Conservation (phyloP, 1,140 invertebrate species). For the Calliopsis andreniformis region DNA sequence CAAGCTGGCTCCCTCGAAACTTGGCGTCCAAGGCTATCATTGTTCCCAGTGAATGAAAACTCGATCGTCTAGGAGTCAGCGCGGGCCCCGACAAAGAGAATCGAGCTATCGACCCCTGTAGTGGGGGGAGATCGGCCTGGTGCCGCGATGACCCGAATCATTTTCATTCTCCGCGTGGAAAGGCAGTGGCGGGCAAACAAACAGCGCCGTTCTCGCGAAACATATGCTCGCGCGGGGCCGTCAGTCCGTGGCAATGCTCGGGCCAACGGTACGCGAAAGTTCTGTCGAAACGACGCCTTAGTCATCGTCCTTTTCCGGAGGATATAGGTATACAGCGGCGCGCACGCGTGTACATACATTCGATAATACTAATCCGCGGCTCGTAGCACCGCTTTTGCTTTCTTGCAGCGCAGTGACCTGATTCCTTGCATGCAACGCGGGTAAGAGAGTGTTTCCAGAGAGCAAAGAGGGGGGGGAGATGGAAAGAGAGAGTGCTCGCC, state of each 20-base stretch:
- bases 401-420: constrained; percentile 81
- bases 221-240: constrained; percentile 15
- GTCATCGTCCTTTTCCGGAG: constrained; percentile 70
- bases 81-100: too few species aligned
- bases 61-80: too few species aligned
- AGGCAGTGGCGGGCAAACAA: not conserved
- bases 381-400: constrained; percentile 75
- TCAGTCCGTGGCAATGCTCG: constrained; percentile 24
- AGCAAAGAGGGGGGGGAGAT: constrained; percentile 62
- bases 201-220: constrained; percentile 13
- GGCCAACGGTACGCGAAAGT: constrained; percentile 60
- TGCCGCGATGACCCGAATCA: too few species aligned
- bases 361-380: constrained; percentile 79
- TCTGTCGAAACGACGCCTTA: constrained; percentile 68
- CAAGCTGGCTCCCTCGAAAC: too few species aligned
- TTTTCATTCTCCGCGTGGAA: too few species aligned
- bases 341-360: constrained; percentile 56
- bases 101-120: too few species aligned
- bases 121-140: too few species aligned
- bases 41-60: too few species aligned
- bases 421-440: constrained; percentile 77
- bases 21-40: too few species aligned
- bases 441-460: constrained; percentile 78
- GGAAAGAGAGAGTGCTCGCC: constrained; percentile 60
- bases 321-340: constrained; percentile 53